Evolutionary conservation across 2,113 vertebrate genomes (phyloP).

Genomic region (Geococcyx californianus): DNA sequence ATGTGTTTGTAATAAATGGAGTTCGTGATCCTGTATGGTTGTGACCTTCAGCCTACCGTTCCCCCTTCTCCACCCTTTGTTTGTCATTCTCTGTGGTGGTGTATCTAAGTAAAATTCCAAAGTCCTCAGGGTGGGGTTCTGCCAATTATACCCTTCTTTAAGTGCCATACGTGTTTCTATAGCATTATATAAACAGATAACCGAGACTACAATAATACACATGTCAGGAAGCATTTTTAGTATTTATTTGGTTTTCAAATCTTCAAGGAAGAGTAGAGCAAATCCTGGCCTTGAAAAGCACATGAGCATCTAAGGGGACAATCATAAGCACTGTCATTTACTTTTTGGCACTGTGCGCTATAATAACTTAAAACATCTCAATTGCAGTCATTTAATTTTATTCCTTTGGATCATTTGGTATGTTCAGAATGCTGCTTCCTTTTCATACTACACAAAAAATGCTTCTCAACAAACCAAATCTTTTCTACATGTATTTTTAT

Average conservation of each 20-base stretch:
- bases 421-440: conserved; percentile 57
- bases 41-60: conserved; percentile 32
- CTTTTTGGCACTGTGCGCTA: conserved; percentile 37
- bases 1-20: not conserved
- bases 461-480: conserved; percentile 31
- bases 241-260: not conserved
- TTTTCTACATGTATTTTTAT: conserved; percentile 32
- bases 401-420: conserved; percentile 46
- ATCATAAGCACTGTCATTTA: conserved; percentile 13
- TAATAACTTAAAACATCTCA: conserved; percentile 64
- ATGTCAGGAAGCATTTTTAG: not conserved
- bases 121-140: conserved; percentile 45
- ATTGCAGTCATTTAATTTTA: conserved; percentile 57
- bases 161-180: conserved; percentile 23
- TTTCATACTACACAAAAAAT: conserved; percentile 22
- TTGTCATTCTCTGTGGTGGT: not conserved
- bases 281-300: not conserved
- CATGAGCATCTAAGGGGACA: not conserved
- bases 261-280: not conserved
- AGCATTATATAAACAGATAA: conserved; percentile 39
- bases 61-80: conserved; percentile 10
- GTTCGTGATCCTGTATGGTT: not conserved
- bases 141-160: conserved; percentile 40
- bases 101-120: conserved; percentile 48
- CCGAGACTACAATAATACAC: not conserved